Evolutionary conservation across 2,888 invertebrate species (phyloP), one percentile per base, ranked within the genome.

Genomic region (Ceratothoa steindachneri): DNA sequence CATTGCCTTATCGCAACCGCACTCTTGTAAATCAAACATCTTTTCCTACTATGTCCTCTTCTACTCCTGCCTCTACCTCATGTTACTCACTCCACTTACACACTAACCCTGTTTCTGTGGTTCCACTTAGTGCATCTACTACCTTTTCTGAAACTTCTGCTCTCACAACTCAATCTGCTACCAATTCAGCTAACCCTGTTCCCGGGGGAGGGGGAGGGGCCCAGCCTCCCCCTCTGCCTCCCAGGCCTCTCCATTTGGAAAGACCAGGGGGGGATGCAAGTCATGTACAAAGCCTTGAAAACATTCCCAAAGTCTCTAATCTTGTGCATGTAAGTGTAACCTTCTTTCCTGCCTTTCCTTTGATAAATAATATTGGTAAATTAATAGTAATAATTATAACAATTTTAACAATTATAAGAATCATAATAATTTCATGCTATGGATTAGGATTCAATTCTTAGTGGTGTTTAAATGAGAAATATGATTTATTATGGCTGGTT

Each of bases 221-320:
- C 3, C 52, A 60, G 19, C 53, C 52, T 1, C 51, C 77, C 30
- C 77, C 73, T 53, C 69, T 76, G 15, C 77, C 77, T 60, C 77
- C 77, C 12, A 60, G 77, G 24, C 73, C 67, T 30, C 65, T 41
- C 67, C 76, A 76, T 28, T 28, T 73, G 70, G 76, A 76, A 64
- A 77, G n/a, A n/a, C n/a, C 73, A 53, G 53, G 65, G 30, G 77
- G 77, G 71, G 77, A 77, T 69, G 77, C 67, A 67, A 71, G 71
- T 51, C 77, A 71, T 53, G 73, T 73, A 73, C 77, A 77, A 68
- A 77, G 77, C 66, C 77, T 77, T 70, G 77, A 77, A 70, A 77
- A 77, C 73, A 73, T 77, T 65, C 73, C 71, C 70, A 77, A 74
- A 71, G 73, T 67, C 69, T 71, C 73, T 64, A 65, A 68, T 69